phyloP scores from a whole-genome alignment of 2,888 invertebrate species.

The Dasysyrphus albostriatus region DNA sequence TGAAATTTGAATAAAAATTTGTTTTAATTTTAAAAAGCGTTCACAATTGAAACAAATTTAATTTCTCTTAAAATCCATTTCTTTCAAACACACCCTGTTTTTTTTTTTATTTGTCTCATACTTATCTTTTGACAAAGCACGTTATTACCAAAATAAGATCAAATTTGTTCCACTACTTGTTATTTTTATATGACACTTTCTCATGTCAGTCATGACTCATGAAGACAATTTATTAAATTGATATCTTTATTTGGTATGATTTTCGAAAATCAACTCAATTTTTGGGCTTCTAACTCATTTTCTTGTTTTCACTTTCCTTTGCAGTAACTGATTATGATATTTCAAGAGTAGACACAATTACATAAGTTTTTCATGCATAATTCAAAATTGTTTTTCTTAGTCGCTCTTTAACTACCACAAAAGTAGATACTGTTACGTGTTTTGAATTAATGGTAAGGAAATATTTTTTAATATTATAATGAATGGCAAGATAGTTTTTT shows the following conservation, averaged over 20 bases:
- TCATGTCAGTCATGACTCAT: neutral
- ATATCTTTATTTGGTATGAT: neutral
- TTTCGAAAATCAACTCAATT: neutral
- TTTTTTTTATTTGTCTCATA: no score
- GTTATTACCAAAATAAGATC: neutral
- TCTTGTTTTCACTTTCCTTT: constrained; percentile 46
- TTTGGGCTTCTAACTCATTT: constrained; percentile 7
- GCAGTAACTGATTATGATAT: constrained; percentile 6
- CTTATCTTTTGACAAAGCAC: neutral
- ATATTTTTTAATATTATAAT: neutral
- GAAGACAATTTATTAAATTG: neutral
- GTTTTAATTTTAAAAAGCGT: no score
- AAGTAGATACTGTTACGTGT: constrained; percentile 18
- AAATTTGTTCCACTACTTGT: constrained; percentile 14
- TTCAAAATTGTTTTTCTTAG: neutral
- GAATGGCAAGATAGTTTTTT: constrained; percentile 19
- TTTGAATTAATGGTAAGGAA: constrained; percentile 19
- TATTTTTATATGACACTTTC: constrained; percentile 3
- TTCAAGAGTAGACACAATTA: constrained; percentile 35
- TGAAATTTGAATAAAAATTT: no score
- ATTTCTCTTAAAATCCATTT: no score
- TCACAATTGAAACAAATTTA: no score
- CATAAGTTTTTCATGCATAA: constrained; percentile 34
- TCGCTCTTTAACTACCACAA: constrained; percentile 11
- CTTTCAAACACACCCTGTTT: no score